phyloP scores from a whole-genome alignment of 2,113 vertebrate genomes.

The Procavia capensis region DNA sequence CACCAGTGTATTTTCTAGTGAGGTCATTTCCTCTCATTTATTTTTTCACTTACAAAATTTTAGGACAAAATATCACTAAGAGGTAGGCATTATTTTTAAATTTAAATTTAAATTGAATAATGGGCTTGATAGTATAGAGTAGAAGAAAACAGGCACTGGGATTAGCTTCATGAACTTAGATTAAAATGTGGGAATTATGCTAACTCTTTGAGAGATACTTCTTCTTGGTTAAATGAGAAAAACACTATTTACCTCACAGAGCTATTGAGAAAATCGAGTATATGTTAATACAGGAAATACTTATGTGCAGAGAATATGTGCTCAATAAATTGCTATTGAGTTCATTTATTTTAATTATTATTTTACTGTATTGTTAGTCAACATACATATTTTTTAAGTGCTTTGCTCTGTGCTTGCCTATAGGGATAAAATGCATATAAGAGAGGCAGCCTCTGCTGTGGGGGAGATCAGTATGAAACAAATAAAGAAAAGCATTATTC shows the following conservation, averaged over 20 bases:
- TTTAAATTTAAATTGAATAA: constrained; percentile 24
- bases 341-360: background rate
- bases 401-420: background rate
- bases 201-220: background rate
- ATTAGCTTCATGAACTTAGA: background rate
- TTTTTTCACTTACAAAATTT: background rate
- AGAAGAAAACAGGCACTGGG: background rate
- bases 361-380: background rate
- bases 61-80: background rate
- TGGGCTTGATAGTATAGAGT: background rate
- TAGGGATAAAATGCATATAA: background rate
- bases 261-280: background rate
- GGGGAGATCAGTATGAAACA: background rate
- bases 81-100: background rate
- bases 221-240: background rate
- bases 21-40: background rate
- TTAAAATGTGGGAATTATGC: background rate
- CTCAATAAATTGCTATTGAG: background rate
- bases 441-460: background rate
- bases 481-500: background rate
- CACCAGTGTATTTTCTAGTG: background rate
- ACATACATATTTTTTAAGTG: background rate
- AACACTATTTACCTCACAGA: background rate
- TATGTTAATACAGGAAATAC: background rate
- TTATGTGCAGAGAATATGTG: background rate